Conservation (phyloP, 2,113 vertebrate species). For the Pyxicephalus adspersus region DNA sequence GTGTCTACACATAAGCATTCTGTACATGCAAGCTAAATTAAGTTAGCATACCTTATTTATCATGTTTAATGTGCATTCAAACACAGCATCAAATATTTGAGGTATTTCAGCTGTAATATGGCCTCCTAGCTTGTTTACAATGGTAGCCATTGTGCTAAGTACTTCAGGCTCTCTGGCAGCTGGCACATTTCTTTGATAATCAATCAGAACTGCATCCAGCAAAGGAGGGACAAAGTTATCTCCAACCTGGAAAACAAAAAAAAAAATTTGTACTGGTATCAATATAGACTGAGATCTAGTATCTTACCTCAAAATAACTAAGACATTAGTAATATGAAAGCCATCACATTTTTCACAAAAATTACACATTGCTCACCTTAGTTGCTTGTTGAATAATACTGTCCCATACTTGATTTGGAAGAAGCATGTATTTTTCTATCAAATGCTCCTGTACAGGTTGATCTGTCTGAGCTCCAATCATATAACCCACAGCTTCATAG, state of each 20-base stretch:
- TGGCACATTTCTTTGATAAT: conserved; percentile 97
- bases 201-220: conserved; percentile 96
- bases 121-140: conserved; percentile 96
- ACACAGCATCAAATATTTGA: conserved; percentile 98
- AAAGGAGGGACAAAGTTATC: conserved; percentile 98
- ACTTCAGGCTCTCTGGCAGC: conserved; percentile 97
- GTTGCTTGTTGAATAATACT: conserved; percentile 99
- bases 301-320: no score
- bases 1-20: no score
- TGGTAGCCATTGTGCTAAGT: conserved; percentile 98
- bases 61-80: conserved; percentile 99
- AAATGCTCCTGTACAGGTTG: conserved; percentile 96
- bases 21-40: no score
- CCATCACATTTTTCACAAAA: not conserved
- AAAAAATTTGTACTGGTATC: not conserved
- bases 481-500: conserved; percentile 97
- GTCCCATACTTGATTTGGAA: conserved; percentile 99
- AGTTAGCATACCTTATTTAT: conserved; percentile 89
- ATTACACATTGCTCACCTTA: conserved; percentile 77
- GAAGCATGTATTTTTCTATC: conserved; percentile 98
- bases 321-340: no score
- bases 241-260: conserved; percentile 78
- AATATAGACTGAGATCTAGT: no score
- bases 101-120: conserved; percentile 98
- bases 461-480: conserved; percentile 98